Conservation (phyloP, 2,888 invertebrate genomes). For the Gordius sp. region DNA sequence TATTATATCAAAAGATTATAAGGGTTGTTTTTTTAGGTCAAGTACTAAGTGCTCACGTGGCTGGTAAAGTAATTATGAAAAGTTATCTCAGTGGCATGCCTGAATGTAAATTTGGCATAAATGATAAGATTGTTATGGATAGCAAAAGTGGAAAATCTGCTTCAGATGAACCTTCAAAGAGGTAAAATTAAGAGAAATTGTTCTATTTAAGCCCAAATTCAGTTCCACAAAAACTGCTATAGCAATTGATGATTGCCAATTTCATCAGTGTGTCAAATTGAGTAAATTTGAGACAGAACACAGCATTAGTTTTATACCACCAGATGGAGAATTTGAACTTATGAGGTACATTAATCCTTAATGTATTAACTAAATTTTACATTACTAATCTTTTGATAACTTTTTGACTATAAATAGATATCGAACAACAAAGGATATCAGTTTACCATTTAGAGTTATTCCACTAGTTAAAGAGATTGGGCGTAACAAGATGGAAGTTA, state of each 20-base stretch:
- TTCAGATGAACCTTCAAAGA: slow-evolving; percentile 48
- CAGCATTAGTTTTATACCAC: slow-evolving; percentile 97
- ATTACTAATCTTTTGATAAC: not conserved
- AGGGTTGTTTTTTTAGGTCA: slow-evolving; percentile 41
- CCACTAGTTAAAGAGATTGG: slow-evolving; percentile 90
- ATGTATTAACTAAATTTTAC: not conserved
- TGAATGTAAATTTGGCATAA: slow-evolving; percentile 95
- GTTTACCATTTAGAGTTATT: slow-evolving; percentile 92
- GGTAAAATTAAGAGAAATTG: slow-evolving; percentile 18
- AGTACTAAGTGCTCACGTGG: slow-evolving; percentile 90
- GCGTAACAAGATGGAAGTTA: slow-evolving; percentile 97
- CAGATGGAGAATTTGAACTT: slow-evolving; percentile 95
- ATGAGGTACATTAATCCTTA: slow-evolving; percentile 47
- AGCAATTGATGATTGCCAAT: slow-evolving; percentile 99
- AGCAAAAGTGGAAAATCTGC: slow-evolving; percentile 32
- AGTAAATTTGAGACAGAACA: slow-evolving; percentile 99
- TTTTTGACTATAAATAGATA: slow-evolving; percentile 38
- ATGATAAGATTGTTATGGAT: slow-evolving; percentile 97
- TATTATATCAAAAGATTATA: not conserved
- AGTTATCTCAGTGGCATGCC: slow-evolving; percentile 98
- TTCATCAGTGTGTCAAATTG: slow-evolving; percentile 96
- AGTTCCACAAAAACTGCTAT: slow-evolving; percentile 77
- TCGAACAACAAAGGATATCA: slow-evolving; percentile 96
- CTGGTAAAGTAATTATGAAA: slow-evolving; percentile 98
- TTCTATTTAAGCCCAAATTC: slow-evolving; percentile 19